phyloP scores from a whole-genome alignment of 2,797 vertebrate genomes.

The Lacerta agilis region DNA sequence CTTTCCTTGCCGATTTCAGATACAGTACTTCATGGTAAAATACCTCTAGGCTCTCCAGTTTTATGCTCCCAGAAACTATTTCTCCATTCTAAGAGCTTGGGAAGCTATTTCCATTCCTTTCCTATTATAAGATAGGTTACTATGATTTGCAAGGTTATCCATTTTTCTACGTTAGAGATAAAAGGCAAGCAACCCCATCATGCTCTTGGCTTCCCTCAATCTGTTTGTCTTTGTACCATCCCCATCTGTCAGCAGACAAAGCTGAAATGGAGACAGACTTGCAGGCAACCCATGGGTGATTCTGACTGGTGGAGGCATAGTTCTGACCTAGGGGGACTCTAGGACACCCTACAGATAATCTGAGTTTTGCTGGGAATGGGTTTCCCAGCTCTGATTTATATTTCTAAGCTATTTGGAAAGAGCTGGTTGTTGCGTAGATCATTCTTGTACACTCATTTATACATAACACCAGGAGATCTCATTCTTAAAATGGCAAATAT shows the following conservation, averaged over 20 bases:
- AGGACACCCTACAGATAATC: not conserved
- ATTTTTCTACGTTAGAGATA: not conserved
- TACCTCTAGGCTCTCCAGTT: not conserved
- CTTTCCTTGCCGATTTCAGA: not conserved
- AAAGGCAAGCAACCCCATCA: not conserved
- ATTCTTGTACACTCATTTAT: not conserved
- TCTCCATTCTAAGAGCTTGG: not conserved
- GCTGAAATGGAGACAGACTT: not conserved
- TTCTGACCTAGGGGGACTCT: not conserved
- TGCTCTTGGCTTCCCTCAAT: not conserved
- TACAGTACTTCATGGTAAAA: not conserved
- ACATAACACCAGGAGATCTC: not conserved
- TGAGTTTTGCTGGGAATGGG: not conserved
- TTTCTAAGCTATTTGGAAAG: constrained; percentile 5
- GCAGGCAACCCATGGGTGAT: not conserved
- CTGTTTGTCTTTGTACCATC: not conserved
- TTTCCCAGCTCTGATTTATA: constrained; percentile 3
- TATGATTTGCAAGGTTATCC: not conserved
- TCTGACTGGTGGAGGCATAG: constrained; percentile 4
- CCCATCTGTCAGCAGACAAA: not conserved
- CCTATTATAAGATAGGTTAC: not conserved
- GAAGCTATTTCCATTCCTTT: not conserved
- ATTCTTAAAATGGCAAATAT: constrained; percentile 21
- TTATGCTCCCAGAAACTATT: not conserved
- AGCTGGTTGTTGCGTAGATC: constrained; percentile 12